A percentile compares a stretch with the other conserved stretches of the same genome.
phyloP scores from a whole-genome alignment of 2,113 vertebrate genomes.

The Seriola dumerili region DNA sequence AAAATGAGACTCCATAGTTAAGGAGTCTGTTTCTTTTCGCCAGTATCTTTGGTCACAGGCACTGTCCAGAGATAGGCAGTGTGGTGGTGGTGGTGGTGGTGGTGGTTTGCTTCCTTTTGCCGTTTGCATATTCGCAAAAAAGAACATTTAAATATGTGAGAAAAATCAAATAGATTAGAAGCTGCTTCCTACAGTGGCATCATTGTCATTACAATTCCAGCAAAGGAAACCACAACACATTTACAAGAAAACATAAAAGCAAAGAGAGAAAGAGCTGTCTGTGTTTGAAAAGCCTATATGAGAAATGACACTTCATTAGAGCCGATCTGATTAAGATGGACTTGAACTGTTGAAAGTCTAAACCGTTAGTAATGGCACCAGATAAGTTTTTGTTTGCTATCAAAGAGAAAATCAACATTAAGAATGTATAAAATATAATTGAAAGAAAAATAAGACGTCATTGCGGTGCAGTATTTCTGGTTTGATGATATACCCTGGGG shows the following conservation, averaged over 20 bases:
- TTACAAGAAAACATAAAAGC: constrained; percentile 27
- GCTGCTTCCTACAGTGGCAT: constrained; percentile 20
- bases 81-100: too few species aligned
- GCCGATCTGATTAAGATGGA: constrained; percentile 28
- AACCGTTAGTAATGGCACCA: constrained; percentile 18
- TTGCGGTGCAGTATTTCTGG: constrained; percentile 4
- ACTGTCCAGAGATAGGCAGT: constrained; percentile 36
- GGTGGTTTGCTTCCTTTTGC: constrained; percentile 5
- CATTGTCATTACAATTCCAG: constrained; percentile 43
- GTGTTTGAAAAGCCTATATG: background rate
- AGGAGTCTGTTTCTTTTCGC: constrained; percentile 70
- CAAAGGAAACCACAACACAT: constrained; percentile 29
- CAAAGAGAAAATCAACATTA: constrained; percentile 37
- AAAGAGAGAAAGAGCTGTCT: constrained; percentile 1
- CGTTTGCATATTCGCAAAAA: constrained; percentile 44
- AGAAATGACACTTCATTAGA: constrained; percentile 38
- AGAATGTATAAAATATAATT: constrained; percentile 64
- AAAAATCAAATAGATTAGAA: constrained; percentile 15
- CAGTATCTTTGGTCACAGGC: constrained; percentile 31
- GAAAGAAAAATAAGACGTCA: constrained; percentile 59
- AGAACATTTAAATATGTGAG: constrained; percentile 34
- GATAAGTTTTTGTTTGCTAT: constrained; percentile 55
- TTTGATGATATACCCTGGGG: constrained; percentile 67
- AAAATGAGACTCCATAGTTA: constrained; percentile 66
- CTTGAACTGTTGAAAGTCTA: constrained; percentile 22